Conservation (phyloP, 2,888 invertebrate genomes). For the Philopedon plagiatum region DNA sequence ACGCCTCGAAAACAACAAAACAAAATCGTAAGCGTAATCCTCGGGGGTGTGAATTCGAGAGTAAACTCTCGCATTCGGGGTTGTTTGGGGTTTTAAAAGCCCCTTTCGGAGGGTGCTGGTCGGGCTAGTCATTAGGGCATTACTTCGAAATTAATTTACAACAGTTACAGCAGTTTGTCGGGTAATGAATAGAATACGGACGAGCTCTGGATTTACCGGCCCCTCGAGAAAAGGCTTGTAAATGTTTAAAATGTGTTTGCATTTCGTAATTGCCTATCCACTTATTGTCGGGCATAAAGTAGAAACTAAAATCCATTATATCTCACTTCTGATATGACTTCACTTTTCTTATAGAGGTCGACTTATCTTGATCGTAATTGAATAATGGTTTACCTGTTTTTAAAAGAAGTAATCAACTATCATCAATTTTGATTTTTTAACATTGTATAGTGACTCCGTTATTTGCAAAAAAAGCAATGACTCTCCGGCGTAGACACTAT, state of each 20-base stretch:
- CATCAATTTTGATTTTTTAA: no score
- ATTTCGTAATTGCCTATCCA: conserved; percentile 23
- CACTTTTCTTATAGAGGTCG: no score
- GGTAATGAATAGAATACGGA: conserved; percentile 59
- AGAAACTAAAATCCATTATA: background rate
- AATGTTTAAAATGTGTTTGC: conserved; percentile 48
- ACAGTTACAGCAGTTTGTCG: conserved; percentile 61
- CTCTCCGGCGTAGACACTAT: no score
- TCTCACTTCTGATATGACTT: no score
- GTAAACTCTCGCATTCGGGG: conserved; percentile 39
- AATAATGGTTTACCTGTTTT: no score
- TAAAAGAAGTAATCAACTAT: no score
- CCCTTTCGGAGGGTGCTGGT: conserved; percentile 50
- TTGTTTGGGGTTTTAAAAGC: conserved; percentile 48
- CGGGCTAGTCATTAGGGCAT: conserved; percentile 67
- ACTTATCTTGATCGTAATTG: no score
- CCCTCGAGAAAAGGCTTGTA: conserved; percentile 33
- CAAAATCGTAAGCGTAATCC: conserved; percentile 32
- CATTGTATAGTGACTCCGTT: no score
- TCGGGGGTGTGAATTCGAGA: conserved; percentile 45
- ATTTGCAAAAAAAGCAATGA: no score
- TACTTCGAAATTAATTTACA: conserved; percentile 67
- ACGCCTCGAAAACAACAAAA: conserved; percentile 29
- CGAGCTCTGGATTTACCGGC: conserved; percentile 36
- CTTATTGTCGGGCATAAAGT: background rate